Evolutionary conservation across 2,113 vertebrate species (phyloP).

Genomic region (Martes martes): DNA sequence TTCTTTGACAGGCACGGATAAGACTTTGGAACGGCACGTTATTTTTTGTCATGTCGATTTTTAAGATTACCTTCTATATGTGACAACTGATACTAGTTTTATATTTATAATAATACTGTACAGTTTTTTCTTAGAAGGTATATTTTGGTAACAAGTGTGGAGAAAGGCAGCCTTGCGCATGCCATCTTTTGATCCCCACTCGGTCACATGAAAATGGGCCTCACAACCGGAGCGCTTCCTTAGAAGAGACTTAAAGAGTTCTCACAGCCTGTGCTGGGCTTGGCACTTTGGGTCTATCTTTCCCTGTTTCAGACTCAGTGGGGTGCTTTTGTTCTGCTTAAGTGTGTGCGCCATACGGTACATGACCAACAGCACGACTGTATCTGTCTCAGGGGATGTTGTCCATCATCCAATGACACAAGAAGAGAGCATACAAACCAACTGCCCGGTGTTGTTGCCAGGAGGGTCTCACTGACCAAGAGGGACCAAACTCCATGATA

Average conservation of each 20-base stretch:
- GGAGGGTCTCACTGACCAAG: neutral
- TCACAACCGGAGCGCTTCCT: neutral
- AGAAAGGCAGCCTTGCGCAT: neutral
- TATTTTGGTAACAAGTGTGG: neutral
- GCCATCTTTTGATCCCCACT: neutral
- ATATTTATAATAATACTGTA: neutral
- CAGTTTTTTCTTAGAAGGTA: neutral
- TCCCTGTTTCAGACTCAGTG: neutral
- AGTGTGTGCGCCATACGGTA: neutral
- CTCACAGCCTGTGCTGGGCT: neutral
- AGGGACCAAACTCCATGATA: rapidly evolving
- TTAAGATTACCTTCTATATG: neutral
- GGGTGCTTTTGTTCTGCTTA: neutral
- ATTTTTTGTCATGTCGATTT: neutral
- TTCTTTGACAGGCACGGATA: neutral
- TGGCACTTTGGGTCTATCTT: too few species aligned
- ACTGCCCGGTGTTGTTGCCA: too few species aligned
- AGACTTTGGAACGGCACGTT: neutral
- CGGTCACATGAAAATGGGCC: neutral
- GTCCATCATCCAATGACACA: too few species aligned
- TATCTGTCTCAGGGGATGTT: rapidly evolving
- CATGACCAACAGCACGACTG: neutral
- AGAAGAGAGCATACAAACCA: neutral
- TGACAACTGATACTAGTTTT: neutral
- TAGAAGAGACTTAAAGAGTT: neutral